Base-by-base conservation (phyloP, 1,140 invertebrate genomes). In the Conus ventricosus region DNA sequence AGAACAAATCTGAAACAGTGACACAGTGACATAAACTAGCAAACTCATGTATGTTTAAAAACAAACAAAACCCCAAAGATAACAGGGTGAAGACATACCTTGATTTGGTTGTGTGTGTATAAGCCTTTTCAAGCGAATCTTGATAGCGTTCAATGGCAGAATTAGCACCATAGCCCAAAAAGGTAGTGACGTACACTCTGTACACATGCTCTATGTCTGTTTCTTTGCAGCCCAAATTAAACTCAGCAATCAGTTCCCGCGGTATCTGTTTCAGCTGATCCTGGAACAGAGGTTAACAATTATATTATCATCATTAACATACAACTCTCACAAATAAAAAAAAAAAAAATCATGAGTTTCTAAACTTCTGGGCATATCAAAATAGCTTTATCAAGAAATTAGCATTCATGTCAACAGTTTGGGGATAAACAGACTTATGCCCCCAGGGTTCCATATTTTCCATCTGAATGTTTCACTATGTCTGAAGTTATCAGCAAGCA, bases 131-230 rank as follows among this genome's bases (percentile, higher is more conserved):
- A 5, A 94, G 76, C 55, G 90, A 85, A 27, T 91, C 75, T 87
- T 94, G 92, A 86, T 94, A 94, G 86, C 93, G 89, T 0, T 91
- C 89, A n/a, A 93, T 89, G 10, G 95, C 96, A 87, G 95, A 94
- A 90, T 96, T 96, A 20, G 96, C 96, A 51, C 96, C 96, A 90
- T 94, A 96, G 15, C 96, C 96, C 6, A 96, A 93, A 90, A 96
- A 96, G 54, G 96, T 96, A 8, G 96, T 96, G 15, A 96, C 96
- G 91, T 96, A 96, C 0, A 96, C 92, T 63, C 95, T 91, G 91
- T 96, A 96, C 10, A 90, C 94, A 90, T 96, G 96, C n/a, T 95
- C 93, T n/a, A 92, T 80, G 87, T 96, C 96, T 83, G 95, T 94
- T 25, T 95, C 94, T n/a, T 92, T 83, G 91, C 96, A 96, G 0